Evolutionary conservation across 1,140 invertebrate species (phyloP).

Genomic region (Brachionus plicatilis): DNA sequence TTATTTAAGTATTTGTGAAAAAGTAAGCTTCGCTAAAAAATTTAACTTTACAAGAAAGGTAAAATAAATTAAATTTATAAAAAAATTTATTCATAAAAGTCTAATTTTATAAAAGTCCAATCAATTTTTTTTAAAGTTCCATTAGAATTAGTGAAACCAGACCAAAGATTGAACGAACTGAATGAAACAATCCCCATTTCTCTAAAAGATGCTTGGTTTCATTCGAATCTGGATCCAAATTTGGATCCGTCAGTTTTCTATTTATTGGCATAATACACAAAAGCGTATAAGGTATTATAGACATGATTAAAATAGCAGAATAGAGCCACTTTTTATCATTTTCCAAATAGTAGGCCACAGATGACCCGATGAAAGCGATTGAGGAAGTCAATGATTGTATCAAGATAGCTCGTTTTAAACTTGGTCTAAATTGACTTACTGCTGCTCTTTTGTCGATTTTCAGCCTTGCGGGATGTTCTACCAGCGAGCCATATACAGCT

Average conservation of each 20-base stretch:
- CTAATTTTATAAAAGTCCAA: no score
- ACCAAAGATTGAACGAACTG: not conserved
- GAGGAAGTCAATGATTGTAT: not conserved
- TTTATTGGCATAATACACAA: not conserved
- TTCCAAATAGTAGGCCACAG: not conserved
- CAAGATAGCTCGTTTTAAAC: not conserved
- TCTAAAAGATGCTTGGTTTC: not conserved
- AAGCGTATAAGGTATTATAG: not conserved
- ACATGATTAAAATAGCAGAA: not conserved
- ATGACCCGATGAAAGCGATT: not conserved
- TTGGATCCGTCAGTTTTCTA: not conserved
- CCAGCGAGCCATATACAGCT: not conserved
- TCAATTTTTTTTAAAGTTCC: not conserved
- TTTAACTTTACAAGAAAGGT: no score
- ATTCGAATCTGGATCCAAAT: not conserved
- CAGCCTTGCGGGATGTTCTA: not conserved
- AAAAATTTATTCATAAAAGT: no score
- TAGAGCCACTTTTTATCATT: not conserved
- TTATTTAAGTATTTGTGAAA: no score
- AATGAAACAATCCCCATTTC: not conserved
- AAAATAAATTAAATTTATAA: no score
- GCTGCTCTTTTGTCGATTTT: not conserved
- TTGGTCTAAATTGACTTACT: conserved; percentile 2
- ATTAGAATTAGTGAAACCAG: not conserved
- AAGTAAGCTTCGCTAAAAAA: no score